A percentile compares a stretch with the other conserved stretches of the same genome.
phyloP scores from a whole-genome alignment of 1,140 invertebrate species.

The Ceratosolen fusciceps region DNA sequence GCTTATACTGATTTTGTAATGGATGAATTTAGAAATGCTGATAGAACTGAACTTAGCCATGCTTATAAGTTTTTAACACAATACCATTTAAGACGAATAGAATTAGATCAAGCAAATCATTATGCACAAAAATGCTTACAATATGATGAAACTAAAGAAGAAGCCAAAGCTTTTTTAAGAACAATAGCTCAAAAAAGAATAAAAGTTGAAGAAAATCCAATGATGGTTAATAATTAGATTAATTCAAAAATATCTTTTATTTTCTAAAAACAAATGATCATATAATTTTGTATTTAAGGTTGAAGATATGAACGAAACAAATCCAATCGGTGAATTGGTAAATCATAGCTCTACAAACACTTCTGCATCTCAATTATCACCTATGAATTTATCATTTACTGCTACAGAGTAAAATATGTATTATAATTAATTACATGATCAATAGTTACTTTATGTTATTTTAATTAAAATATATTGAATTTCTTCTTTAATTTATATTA shows the following conservation, averaged over 20 bases:
- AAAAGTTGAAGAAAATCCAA: slow-evolving; percentile 71
- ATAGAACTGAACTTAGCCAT: slow-evolving; percentile 84
- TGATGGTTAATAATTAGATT: slow-evolving; percentile 63
- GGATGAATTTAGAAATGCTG: slow-evolving; percentile 79
- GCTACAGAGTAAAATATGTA: slow-evolving; percentile 41
- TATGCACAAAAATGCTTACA: slow-evolving; percentile 95
- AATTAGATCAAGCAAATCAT: slow-evolving; percentile 88
- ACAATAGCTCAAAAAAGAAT: slow-evolving; percentile 81
- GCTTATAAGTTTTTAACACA: slow-evolving; percentile 93
- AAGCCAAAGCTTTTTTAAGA: slow-evolving; percentile 89
- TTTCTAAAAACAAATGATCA: neutral
- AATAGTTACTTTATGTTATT: neutral
- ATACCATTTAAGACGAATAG: slow-evolving; percentile 85
- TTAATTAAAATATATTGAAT: neutral
- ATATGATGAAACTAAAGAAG: slow-evolving; percentile 90
- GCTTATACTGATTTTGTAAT: slow-evolving; percentile 92
- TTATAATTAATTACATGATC: too few species aligned
- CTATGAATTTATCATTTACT: slow-evolving; percentile 68
- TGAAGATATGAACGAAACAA: slow-evolving; percentile 70
- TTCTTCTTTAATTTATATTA: too few species aligned
- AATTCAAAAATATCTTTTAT: neutral
- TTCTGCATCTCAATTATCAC: slow-evolving; percentile 65
- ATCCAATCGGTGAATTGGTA: slow-evolving; percentile 63
- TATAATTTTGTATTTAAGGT: slow-evolving; percentile 54
- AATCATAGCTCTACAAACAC: slow-evolving; percentile 52